Evolutionary conservation across 1,140 invertebrate species (phyloP), one percentile per base, ranked within the genome.

Genomic region (Bombus consobrinus): DNA sequence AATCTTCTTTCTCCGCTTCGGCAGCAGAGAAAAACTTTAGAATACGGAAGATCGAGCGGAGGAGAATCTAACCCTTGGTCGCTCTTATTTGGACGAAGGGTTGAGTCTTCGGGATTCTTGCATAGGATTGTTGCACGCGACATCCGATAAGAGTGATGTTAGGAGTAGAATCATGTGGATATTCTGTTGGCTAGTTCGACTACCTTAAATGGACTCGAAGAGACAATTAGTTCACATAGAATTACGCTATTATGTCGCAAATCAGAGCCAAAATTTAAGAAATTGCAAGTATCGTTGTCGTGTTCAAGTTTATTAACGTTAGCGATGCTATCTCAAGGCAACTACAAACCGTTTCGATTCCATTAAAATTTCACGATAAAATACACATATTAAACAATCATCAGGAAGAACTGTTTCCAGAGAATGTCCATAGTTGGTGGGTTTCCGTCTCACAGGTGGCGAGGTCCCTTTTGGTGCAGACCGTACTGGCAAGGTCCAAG

Each of bases 401-500:
- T 2, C n/a, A 32, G 32, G 15, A 66, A 32, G n/a, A 66, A 32
- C 13, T 18, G 2, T 32, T 62, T 62, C 12, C 10, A 13, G 59
- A 62, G 37, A 39, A 37, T 71, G 69, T 39, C 22, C 22, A 39
- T 39, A 37, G 37, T 25, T 22, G 43, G 32, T 22, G 3, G 2
- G 41, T 79, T 85, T 62, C 66, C 37, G 32, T 59, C 41, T 66
- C 41, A 59, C 59, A 80, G 59, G 41, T 81, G 59, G 41, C 75
- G 75, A 25, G 47, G 37, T 68, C 77, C 72, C 87, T 92, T 94
- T 94, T 93, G 90, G 88, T 81, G 47, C 75, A 69, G 92, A 92
- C 79, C 90, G 89, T 93, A 94, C 92, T 72, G 84, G 73, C 87
- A 78, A 78, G 90, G 83, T 84, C 86, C 80, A 77, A 84, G 81